Evolutionary conservation across 2,113 vertebrate genomes (phyloP), one percentile per base, ranked within the genome.

Genomic region (Takifugu flavidus): DNA sequence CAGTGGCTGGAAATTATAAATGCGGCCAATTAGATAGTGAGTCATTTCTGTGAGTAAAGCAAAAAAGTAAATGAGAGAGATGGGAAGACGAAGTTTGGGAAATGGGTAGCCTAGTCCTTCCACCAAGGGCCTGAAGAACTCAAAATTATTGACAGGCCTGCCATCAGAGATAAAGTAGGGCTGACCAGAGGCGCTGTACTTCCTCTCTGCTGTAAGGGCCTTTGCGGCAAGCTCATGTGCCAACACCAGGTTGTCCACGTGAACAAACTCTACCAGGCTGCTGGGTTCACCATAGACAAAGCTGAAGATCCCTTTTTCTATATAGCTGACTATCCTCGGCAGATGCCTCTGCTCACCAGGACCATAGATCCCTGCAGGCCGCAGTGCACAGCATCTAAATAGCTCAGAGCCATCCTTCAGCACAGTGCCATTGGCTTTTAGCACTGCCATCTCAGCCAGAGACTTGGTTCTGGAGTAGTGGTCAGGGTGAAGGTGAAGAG

Each of bases 391-490:
- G 6, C 91, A 96, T 34, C 89, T 88, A 8, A 99, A 66, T 1
- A 91, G 15, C 0, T 86, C 93, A 0, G 42, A 28, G 0, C 87
- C 67, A 0, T 66, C 46, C 0, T 54, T 72, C 44, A 98, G 84
- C 1, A 69, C 34, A 0, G 78, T 75, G 0, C 91, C 92, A 0
- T 93, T 94, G 2, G 94, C 94, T 56, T 92, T 79, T 13, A 99
- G 80, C 72, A 98, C 95, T 11, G 89, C 93, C 89, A 92, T 93
- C 82, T 98, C 97, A 0, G 97, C 96, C 1, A 96, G 13, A 0
- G 94, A 91, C 77, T 99, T 99, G 15, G 95, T 99, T 31, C 93
- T 91, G 60, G 95, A 97, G 79, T 99, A 98, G 87, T 99, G 93
- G 72, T 98, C 96, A 0, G 95, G 92, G 54, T 98, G 92, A 56